Evolutionary conservation across 2,888 invertebrate species (phyloP).

Genomic region (Galeruca laticollis): DNA sequence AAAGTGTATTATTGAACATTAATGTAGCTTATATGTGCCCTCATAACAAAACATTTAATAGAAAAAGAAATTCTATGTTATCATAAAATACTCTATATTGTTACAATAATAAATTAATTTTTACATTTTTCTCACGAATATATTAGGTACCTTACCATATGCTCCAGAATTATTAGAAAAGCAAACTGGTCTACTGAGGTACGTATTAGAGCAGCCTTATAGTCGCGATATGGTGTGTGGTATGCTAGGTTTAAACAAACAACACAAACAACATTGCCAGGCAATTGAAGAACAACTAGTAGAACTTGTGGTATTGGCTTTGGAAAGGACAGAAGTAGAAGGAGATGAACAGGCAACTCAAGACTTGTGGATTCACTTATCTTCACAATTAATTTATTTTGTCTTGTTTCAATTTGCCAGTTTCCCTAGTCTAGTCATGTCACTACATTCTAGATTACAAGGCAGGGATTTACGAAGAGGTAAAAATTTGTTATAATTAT

Average conservation of each 20-base stretch:
- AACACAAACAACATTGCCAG: slow-evolving; percentile 78
- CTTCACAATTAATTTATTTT: slow-evolving; percentile 94
- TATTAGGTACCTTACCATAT: slow-evolving; percentile 82
- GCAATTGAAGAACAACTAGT: slow-evolving; percentile 94
- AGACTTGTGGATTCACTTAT: slow-evolving; percentile 93
- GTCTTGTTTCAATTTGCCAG: slow-evolving; percentile 94
- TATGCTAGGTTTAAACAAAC: slow-evolving; percentile 94
- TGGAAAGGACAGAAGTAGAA: slow-evolving; percentile 88
- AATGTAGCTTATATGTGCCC: too few species aligned
- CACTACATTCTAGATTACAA: slow-evolving; percentile 78
- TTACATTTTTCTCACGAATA: background rate
- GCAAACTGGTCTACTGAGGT: slow-evolving; percentile 87
- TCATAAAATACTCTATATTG: too few species aligned
- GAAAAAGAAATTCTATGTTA: too few species aligned
- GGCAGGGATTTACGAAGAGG: slow-evolving; percentile 84
- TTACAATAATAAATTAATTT: background rate
- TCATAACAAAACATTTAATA: too few species aligned
- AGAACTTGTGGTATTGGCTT: slow-evolving; percentile 88
- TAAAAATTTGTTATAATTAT: background rate
- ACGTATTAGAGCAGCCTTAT: slow-evolving; percentile 94
- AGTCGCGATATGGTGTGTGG: slow-evolving; percentile 96
- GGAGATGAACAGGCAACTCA: slow-evolving; percentile 74
- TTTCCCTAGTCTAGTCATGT: slow-evolving; percentile 92
- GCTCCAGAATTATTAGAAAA: slow-evolving; percentile 88
- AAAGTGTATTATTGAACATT: too few species aligned